These are phyloP conservation scores for Sebastes fasciatus DNA, from an alignment of 2,113 vertebrate genomes.

Conservation along the genomic window DNA sequence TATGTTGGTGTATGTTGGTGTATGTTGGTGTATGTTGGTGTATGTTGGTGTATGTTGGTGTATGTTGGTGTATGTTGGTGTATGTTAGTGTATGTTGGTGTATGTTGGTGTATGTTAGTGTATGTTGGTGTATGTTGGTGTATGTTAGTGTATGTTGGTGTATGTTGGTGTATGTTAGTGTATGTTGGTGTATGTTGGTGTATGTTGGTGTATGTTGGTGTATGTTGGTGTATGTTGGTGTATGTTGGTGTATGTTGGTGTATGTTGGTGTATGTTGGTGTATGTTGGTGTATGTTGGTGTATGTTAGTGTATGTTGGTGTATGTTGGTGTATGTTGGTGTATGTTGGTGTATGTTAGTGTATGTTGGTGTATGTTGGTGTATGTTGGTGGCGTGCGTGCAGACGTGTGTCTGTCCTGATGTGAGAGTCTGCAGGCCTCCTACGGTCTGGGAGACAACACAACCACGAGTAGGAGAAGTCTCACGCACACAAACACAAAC, in stretches of 20 bases:
- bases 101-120: conserved; percentile 10
- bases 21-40: conserved; percentile 11
- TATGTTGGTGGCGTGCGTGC: conserved; percentile 52
- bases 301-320: too few species aligned
- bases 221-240: too few species aligned
- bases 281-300: too few species aligned
- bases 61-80: conserved; percentile 11
- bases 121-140: conserved; percentile 51
- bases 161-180: conserved; percentile 42
- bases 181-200: conserved; percentile 2
- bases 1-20: conserved; percentile 38
- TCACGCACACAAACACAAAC: conserved; percentile 1
- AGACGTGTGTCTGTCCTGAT: conserved; percentile 53
- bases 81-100: conserved; percentile 38
- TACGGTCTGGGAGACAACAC: conserved; percentile 71
- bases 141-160: conserved; percentile 1
- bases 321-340: neutral
- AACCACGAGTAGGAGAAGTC: conserved; percentile 82
- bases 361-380: conserved; percentile 11
- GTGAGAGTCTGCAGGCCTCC: conserved; percentile 78
- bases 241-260: too few species aligned
- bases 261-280: too few species aligned
- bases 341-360: conserved; percentile 9
- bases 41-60: conserved; percentile 38
- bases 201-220: conserved; percentile 30